Evolutionary conservation across 2,113 vertebrate genomes (phyloP), one percentile per base, ranked within the genome.

Genomic region (Gnathonemus echidnorhynchus): DNA sequence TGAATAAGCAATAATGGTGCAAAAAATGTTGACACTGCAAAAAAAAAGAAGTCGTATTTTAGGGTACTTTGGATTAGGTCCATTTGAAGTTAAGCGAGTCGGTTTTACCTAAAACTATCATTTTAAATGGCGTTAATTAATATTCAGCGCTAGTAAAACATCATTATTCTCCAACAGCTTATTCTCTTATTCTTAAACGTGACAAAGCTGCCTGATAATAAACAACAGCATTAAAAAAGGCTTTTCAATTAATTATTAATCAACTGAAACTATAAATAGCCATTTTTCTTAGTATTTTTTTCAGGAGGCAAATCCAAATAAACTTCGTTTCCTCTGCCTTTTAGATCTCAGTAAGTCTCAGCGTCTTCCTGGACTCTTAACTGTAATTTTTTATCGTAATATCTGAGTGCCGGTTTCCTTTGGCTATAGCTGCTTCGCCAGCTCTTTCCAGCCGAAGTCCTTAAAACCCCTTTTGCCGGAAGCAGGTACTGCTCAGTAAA

Each of bases 171-270:
- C 19, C 27, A 49, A n/a, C n/a, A 21, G 8, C 84, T 10, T 15
- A 45, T 50, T 86, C 84, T 86, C 45, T 49, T 93, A 90, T 80
- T 80, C 13, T 39, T 10, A 90, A 85, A 80, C 84, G 88, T 66
- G 88, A 90, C 83, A 89, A 24, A 91, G 93, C 91, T 93, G 89
- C 91, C 91, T 77, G 87, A 92, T 89, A 93, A 92, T 91, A 2
- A 90, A 90, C 90, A 48, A 66, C 90, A 89, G 90, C 48, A 53
- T 91, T 91, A 88, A 89, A 89, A 92, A 91, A 89, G 88, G 90
- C 88, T 91, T 45, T 77, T 80, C 39, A 10, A 93, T 93, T 91
- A 94, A 94, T 93, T 91, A 93, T 93, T 90, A 70, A 94, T 90
- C 49, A 91, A 89, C 39, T 21, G n/a, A 70, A 39, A 24, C 11